Conservation (phyloP, 2,113 vertebrate species). For the Lichenostomus cassidix region DNA sequence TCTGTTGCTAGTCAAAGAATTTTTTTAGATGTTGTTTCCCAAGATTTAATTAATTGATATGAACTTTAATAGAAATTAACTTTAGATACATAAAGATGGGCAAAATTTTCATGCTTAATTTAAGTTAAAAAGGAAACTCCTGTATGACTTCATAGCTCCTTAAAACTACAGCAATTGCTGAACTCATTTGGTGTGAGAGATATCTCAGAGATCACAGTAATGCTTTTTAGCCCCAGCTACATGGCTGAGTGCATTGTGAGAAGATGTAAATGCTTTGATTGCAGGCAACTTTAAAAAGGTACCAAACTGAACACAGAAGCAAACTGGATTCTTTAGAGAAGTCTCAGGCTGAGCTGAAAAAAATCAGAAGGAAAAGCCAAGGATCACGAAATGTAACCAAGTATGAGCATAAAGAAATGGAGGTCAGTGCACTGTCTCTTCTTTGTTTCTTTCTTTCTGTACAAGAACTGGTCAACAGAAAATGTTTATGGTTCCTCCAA, state of each 20-base stretch:
- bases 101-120: not conserved
- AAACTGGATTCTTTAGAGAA: constrained; percentile 92
- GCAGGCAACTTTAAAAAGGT: constrained; percentile 94
- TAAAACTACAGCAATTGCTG: not conserved
- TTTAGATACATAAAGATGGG: not conserved
- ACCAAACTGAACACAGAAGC: constrained; percentile 90
- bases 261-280: constrained; percentile 5
- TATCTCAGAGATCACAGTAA: too few relatives aligned
- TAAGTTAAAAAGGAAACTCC: not conserved
- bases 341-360: constrained; percentile 92
- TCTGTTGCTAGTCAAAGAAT: not conserved
- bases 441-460: not conserved
- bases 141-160: not conserved
- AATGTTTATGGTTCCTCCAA: not conserved
- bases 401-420: constrained; percentile 89
- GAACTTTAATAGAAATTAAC: not conserved
- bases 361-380: constrained; percentile 93
- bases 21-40: not conserved
- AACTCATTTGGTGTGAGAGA: not conserved
- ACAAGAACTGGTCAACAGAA: not conserved
- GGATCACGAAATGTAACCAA: constrained; percentile 84
- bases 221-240: not conserved
- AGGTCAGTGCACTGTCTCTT: constrained; percentile 75
- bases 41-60: not conserved
- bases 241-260: not conserved